Conservation (phyloP, 2,113 vertebrate genomes). For the Mobula hypostoma region DNA sequence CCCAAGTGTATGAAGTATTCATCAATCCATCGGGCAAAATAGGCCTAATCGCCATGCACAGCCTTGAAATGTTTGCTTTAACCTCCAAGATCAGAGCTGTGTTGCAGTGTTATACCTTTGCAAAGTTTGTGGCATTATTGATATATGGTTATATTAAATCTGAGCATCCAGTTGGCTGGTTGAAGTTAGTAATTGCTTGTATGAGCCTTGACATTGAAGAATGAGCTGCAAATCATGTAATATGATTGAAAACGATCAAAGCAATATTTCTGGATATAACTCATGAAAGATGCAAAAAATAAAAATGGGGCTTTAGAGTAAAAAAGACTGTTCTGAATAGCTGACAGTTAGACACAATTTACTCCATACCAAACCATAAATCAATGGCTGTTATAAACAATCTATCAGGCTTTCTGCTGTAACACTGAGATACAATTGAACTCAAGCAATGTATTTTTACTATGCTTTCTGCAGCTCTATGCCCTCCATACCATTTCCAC, state of each 20-base stretch:
- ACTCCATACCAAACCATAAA: background rate
- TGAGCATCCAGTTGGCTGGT: background rate
- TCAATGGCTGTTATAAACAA: background rate
- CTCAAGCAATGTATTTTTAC: background rate
- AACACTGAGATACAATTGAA: background rate
- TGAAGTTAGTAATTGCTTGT: background rate
- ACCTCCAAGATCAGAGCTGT: background rate
- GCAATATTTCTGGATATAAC: background rate
- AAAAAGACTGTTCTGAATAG: background rate
- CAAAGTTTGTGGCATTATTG: conserved; percentile 4
- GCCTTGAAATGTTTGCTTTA: background rate
- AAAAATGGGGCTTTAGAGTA: background rate
- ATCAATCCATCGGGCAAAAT: background rate
- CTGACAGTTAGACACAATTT: background rate
- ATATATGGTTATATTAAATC: background rate
- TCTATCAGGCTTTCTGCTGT: background rate
- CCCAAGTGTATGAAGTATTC: background rate
- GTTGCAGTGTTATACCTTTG: background rate
- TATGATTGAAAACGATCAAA: background rate
- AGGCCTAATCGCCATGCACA: background rate
- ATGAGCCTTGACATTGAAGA: background rate
- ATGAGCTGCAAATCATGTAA: background rate
- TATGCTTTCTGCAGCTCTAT: background rate
- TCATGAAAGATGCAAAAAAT: background rate
- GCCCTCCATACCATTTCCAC: background rate